phyloP scores from a whole-genome alignment of 2,113 vertebrate species.

The Serinus canaria region DNA sequence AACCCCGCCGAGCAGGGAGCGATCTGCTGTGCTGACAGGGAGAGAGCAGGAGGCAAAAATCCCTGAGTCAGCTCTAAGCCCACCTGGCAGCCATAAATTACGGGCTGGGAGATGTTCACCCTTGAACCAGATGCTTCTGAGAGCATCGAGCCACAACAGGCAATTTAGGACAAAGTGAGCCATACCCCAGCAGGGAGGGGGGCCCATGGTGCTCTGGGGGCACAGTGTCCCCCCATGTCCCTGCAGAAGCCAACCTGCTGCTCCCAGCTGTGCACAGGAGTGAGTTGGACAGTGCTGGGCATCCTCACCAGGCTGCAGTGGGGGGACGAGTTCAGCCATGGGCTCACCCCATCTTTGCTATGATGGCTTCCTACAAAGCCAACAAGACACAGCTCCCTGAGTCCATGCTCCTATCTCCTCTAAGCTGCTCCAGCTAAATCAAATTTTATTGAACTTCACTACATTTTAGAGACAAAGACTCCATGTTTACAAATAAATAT shows the following conservation, averaged over 20 bases:
- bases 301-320: background rate
- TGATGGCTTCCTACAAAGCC: fast-evolving
- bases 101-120: background rate
- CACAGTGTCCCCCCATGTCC: background rate
- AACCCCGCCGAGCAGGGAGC: fast-evolving
- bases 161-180: background rate
- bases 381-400: fast-evolving
- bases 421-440: slow-evolving; percentile 32
- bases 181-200: background rate
- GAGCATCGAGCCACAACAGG: background rate
- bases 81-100: slow-evolving; percentile 62
- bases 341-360: background rate
- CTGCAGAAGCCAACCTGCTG: background rate
- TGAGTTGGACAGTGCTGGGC: background rate
- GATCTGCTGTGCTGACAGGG: background rate
- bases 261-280: background rate
- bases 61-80: slow-evolving; percentile 31
- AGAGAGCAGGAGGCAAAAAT: background rate
- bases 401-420: background rate
- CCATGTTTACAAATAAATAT: slow-evolving; percentile 72
- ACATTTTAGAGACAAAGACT: slow-evolving; percentile 56
- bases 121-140: slow-evolving; percentile 48
- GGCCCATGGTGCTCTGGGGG: background rate
- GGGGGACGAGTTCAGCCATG: background rate
- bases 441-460: slow-evolving; percentile 62